Evolutionary conservation across 2,888 invertebrate species (phyloP), one percentile per base, ranked within the genome.

Genomic region (Rhagonycha lutea): DNA sequence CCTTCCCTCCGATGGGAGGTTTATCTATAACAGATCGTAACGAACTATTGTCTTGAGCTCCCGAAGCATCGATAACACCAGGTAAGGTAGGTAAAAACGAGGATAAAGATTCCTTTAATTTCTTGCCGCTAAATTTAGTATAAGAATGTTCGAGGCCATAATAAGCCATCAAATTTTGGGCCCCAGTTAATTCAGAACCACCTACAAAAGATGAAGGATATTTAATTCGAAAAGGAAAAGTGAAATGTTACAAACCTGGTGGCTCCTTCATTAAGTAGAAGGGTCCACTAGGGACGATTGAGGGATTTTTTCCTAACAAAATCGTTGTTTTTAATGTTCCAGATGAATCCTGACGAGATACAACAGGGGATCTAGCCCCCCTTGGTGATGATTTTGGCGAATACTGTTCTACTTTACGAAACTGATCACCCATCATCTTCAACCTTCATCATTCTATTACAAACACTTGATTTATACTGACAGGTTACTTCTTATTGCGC

Each of bases 191-290:
- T 89, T 97, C 97, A 87, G 95, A 95, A 90, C 96, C 95, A 88
- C 92, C 96, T 95, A 87, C 76, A 81, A 79, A 81, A 67, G 69
- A 75, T 14, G 74, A 4, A n/a, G 23, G 7, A 29, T 65, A 18
- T 2, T 18, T 18, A 24, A 69, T 76, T 65, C 74, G 72, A 67
- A 23, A 68, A 71, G 70, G 65, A 23, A 62, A 67, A 70, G 76
- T 9, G 74, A 70, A 47, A 69, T 61, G 73, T 60, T 73, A 68
- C 76, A 79, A 86, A 95, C 96, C 94, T 90, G 96, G 96, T 86
- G 96, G 95, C 89, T 97, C 97, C 91, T 97, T 97, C 94, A 98
- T 96, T 88, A 98, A 94, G 90, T 98, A 98, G 89, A 98, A 98
- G 84, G 98, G 98, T 85, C 98, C 98, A 89, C 96, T 96, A 88